Base-by-base conservation (phyloP, 2,797 vertebrate genomes). In the Falco novaeseelandiae region DNA sequence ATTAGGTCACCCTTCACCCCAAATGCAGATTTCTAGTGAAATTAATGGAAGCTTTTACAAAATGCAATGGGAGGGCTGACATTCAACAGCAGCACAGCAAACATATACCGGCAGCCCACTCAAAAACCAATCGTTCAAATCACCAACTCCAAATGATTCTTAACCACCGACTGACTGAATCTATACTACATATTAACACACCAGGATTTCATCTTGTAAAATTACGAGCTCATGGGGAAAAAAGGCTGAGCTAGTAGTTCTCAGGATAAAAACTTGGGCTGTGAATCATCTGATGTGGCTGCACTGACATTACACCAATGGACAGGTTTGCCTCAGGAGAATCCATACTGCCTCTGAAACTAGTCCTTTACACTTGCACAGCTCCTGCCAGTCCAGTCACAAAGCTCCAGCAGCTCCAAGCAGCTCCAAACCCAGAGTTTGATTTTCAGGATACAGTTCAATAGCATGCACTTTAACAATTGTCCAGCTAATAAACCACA, bases 1-100 rank as follows among this genome's bases (percentile, higher is more conserved):
- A 97, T 96, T 90, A 95, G 79, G 72, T 89, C 93, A 94, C 86
- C 78, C 87, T 93, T 93, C 79, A 89, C 71, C 81, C 76, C 40
- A 94, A 88, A 89, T 69, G 51, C 76, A 94, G 84, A 96, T 90
- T 96, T 93, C 76, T 74, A 46, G 77, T 54, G 65, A 95, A 97
- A 93, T 92, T 91, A 88, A 93, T 91, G 58, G 36, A 89, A 89
- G 89, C 46, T 71, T 36, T 88, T 32, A 55, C 11, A 80, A 63
- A 91, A 94, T 72, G 58, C 74, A 86, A 2, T 0, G 6, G 55
- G 42, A 71, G 3, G 21, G 42, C 30, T 86, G 65, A 91, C 79
- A 61, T 0, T 54, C 72, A 89, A 78, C 55, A 73, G n/a, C 78
- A 90, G 67, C 70, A 29, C n/a, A 36, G 67, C 52, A 87, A 94